phyloP scores from a whole-genome alignment of 2,797 vertebrate species.

The Fistularia commersonii region DNA sequence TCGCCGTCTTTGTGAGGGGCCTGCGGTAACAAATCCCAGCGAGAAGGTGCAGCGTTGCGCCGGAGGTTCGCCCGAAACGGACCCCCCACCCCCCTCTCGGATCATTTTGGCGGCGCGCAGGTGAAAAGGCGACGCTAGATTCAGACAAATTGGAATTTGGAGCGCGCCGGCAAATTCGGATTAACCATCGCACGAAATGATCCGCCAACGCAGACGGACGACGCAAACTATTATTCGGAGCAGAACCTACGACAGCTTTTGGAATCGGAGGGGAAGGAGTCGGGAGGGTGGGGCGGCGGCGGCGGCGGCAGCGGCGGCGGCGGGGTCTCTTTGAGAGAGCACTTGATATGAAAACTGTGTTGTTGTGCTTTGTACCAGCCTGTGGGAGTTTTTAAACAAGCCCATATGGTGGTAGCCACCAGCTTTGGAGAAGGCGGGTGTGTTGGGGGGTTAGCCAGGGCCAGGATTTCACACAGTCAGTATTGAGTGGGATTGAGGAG shows the following conservation, averaged over 20 bases:
- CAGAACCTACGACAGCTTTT: constrained; percentile 73
- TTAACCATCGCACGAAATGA: constrained; percentile 71
- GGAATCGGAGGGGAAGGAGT: constrained; percentile 70
- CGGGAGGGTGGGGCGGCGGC: constrained; percentile 45
- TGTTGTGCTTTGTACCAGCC: constrained; percentile 80
- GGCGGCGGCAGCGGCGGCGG: not conserved
- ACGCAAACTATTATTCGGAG: constrained; percentile 75
- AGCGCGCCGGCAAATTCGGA: constrained; percentile 63
- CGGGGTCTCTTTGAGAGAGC: constrained; percentile 72
- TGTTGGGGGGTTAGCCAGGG: constrained; percentile 80
- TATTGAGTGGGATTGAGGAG: constrained; percentile 98
- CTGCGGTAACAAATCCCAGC: constrained; percentile 72
- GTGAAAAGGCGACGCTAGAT: constrained; percentile 39
- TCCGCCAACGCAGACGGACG: constrained; percentile 73
- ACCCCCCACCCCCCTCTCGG: too few species aligned
- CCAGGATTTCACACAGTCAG: constrained; percentile 98
- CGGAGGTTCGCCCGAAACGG: constrained; percentile 44
- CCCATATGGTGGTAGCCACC: constrained; percentile 83
- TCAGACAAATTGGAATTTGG: constrained; percentile 60
- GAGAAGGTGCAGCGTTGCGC: constrained; percentile 71
- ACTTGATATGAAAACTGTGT: constrained; percentile 82
- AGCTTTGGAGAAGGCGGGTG: constrained; percentile 77
- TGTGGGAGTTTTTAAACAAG: constrained; percentile 82
- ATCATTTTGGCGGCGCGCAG: too few species aligned
- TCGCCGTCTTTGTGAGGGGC: constrained; percentile 73